These are phyloP conservation scores for Neodon shergylaensis DNA, from an alignment of 2,113 vertebrate genomes.

Conservation along the genomic window DNA sequence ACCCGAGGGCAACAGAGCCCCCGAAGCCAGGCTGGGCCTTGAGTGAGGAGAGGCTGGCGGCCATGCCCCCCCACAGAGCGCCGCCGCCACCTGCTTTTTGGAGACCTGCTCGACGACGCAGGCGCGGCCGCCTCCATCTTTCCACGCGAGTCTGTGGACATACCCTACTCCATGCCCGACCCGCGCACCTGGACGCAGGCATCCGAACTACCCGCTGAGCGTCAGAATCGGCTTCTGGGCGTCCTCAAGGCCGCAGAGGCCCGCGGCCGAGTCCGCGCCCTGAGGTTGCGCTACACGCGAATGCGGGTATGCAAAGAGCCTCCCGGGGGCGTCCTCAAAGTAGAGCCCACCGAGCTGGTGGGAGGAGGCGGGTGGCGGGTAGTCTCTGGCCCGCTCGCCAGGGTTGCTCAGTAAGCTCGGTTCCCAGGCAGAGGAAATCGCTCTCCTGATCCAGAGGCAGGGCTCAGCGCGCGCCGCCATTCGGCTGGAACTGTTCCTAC, in stretches of 20 bases:
- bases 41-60: not conserved
- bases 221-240: constrained; percentile 71
- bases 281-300: constrained; percentile 77
- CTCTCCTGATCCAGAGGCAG: constrained; percentile 85
- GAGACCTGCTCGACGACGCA: constrained; percentile 72
- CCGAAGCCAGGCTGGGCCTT: not conserved
- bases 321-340: not conserved
- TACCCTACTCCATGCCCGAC: constrained; percentile 7
- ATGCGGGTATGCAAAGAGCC: constrained; percentile 69
- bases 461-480: constrained; percentile 82
- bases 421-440: constrained; percentile 87
- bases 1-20: not conserved
- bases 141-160: constrained; percentile 25
- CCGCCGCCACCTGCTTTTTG: constrained; percentile 75
- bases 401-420: not conserved
- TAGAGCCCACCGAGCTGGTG: not conserved
- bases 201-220: constrained; percentile 20
- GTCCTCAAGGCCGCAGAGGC: constrained; percentile 85
- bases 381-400: rapidly evolving
- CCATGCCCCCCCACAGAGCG: constrained; percentile 74
- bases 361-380: not conserved
- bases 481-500: constrained; percentile 85
- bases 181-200: constrained; percentile 19
- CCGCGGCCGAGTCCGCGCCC: constrained; percentile 67
- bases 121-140: constrained; percentile 18